Evolutionary conservation across 30 jellyfish, hydroid and myxozoan species (phyloP).

Genomic region (Sanderia malayensis): DNA sequence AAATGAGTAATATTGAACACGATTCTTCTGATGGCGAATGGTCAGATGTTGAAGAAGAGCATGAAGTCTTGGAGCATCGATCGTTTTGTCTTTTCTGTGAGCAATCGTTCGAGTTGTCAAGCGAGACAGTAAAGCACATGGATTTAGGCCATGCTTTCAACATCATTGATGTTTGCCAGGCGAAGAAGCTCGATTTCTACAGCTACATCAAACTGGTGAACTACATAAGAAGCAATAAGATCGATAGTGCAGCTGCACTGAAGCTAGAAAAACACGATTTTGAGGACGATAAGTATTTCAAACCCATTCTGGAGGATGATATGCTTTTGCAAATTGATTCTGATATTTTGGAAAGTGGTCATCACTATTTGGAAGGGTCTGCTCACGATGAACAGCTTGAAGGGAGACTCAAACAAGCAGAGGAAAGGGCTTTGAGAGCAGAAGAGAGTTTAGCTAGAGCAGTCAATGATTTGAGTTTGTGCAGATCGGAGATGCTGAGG

Average conservation of each 20-base stretch:
- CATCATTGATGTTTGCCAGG: conserved; percentile 29
- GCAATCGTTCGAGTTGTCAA: conserved; percentile 13
- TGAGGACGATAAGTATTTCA: conserved; percentile 56
- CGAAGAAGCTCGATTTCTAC: conserved; percentile 48
- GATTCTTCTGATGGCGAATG: conserved; percentile 61
- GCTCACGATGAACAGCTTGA: conserved; percentile 40
- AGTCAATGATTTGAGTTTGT: conserved; percentile 54
- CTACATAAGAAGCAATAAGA: conserved; percentile 40
- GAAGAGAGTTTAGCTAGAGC: conserved; percentile 79
- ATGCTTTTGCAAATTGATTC: conserved; percentile 66
- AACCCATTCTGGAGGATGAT: conserved; percentile 76
- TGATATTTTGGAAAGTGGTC: conserved; percentile 35
- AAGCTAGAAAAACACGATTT: conserved; percentile 7
- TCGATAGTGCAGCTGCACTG: conserved; percentile 8
- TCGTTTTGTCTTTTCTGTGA: conserved; percentile 62
- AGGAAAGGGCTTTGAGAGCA: conserved; percentile 67
- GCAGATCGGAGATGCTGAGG: conserved; percentile 57
- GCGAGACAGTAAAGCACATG: conserved; percentile 59
- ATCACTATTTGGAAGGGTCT: neutral
- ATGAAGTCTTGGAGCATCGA: neutral
- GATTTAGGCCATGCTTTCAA: conserved; percentile 37
- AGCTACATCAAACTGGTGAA: conserved; percentile 62
- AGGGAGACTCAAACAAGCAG: conserved; percentile 48
- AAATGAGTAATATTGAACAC: neutral
- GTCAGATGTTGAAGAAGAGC: conserved; percentile 66